Conservation (phyloP, 2,797 vertebrate species). For the Erethizon dorsatum region DNA sequence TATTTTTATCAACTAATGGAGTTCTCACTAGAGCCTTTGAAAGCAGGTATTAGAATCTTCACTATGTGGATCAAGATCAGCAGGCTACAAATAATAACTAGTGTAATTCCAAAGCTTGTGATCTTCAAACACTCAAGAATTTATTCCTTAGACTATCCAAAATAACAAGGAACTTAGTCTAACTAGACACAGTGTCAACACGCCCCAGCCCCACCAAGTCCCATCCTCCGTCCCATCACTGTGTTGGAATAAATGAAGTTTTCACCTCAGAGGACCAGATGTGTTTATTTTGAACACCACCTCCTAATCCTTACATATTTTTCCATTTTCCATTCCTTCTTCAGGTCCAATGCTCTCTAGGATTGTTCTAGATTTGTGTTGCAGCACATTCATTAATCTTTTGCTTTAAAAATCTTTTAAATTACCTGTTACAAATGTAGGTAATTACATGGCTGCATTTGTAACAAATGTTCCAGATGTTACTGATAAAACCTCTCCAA, state of each 20-base stretch:
- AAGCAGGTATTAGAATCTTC: not conserved
- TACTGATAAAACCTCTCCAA: not conserved
- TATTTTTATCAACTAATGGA: not conserved
- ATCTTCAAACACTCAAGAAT: not conserved
- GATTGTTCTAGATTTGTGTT: not conserved
- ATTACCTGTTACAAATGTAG: not conserved
- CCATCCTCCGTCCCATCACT: not conserved
- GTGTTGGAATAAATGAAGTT: not conserved
- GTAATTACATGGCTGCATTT: not conserved
- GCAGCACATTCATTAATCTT: not conserved
- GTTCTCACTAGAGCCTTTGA: not conserved
- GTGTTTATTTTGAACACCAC: not conserved
- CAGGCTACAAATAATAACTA: not conserved
- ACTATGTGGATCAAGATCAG: not conserved
- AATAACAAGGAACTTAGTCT: not conserved
- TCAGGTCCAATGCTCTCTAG: not conserved
- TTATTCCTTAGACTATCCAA: not conserved
- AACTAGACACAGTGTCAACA: not conserved
- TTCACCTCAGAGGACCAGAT: not conserved
- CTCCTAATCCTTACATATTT: too few relatives aligned
- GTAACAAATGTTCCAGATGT: not conserved
- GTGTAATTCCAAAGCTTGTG: not conserved
- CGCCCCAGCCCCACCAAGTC: fast-evolving
- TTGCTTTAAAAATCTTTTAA: not conserved
- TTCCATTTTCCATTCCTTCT: not conserved